Evolutionary conservation across 2,113 vertebrate species (phyloP), one percentile per base, ranked within the genome.

Genomic region (Sterrhoptilus dennistouni): DNA sequence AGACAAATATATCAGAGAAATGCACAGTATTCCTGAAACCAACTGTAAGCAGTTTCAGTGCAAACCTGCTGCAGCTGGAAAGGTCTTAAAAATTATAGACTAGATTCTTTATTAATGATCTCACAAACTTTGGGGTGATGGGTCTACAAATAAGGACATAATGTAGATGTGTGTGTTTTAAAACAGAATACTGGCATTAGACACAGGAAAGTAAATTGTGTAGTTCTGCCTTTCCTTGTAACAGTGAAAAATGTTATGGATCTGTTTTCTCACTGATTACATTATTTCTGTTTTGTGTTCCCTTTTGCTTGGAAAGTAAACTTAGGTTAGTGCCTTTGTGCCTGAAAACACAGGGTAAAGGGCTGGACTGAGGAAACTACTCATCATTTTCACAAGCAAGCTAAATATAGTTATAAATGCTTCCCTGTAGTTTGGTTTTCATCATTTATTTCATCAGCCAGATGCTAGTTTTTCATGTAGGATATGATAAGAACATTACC

Each of bases 361-460:
- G 45, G 24, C 44, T 74, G 31, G 33, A 44, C 36, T 38, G 40
- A 92, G 54, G 72, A 83, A 95, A 89, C 56, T 63, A 36, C 13
- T 4, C 74, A 54, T 18, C 4, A 18, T 87, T 92, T 93, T 76
- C 71, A 69, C 2, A 2, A 56, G 33, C 38, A 64, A 49, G 52
- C 33, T 92, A 87, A 87, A 87, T 93, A 90, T 61, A 79, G 53
- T 76, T 87, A 66, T 31, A 82, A 87, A 68, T 44, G 84, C 87
- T 82, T 94, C 42, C 14, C 25, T 86, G 35, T 68, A 72, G 40
- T 60, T 96, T 83, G 60, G 52, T 75, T 94, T 94, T 90, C 24
- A 61, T 90, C 52, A 38, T 91, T 93, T 89, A 78, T 95, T 95
- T 95, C 80, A 56, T 70, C 77, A 84, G 28, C 89, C 89, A 94